These are phyloP conservation scores for Orius laevigatus DNA, from an alignment of 1,140 invertebrate genomes.

Conservation along the genomic window DNA sequence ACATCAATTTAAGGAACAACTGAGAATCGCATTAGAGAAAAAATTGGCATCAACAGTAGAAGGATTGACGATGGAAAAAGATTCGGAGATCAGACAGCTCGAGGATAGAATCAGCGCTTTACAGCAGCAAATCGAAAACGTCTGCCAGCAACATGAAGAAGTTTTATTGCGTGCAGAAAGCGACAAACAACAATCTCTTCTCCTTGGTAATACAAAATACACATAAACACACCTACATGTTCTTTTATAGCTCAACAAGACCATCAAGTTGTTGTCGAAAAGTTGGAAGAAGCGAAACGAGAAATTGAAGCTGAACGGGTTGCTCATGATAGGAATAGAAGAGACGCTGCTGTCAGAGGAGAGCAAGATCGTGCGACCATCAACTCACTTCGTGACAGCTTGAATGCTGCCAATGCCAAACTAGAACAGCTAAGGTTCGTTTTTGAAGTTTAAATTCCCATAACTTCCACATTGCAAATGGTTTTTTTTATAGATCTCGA, in stretches of 20 bases:
- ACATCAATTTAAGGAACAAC: conserved; percentile 38
- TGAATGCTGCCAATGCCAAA: conserved; percentile 44
- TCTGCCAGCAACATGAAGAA: conserved; percentile 70
- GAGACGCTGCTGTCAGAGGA: conserved; percentile 45
- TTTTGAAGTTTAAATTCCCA: conserved; percentile 5
- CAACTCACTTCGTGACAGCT: conserved; percentile 57
- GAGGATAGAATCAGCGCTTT: conserved; percentile 54
- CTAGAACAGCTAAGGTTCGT: conserved; percentile 48
- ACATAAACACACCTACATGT: neutral
- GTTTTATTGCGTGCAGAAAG: conserved; percentile 66
- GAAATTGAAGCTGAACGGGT: conserved; percentile 54
- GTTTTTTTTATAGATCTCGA: conserved; percentile 27
- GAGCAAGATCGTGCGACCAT: conserved; percentile 54
- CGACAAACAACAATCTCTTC: conserved; percentile 71
- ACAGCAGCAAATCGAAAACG: conserved; percentile 53
- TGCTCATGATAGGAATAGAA: conserved; percentile 43
- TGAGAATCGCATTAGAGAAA: conserved; percentile 52
- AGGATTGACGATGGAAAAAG: conserved; percentile 54
- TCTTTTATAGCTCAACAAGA: conserved; percentile 56
- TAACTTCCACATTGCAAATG: neutral
- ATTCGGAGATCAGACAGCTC: conserved; percentile 51
- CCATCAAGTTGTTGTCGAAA: conserved; percentile 62
- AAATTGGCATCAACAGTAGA: conserved; percentile 50
- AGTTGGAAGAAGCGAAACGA: conserved; percentile 45
- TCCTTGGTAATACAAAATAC: conserved; percentile 54